Base-by-base conservation (phyloP, 1,140 invertebrate species). In the Dolichoris vasculosae region DNA sequence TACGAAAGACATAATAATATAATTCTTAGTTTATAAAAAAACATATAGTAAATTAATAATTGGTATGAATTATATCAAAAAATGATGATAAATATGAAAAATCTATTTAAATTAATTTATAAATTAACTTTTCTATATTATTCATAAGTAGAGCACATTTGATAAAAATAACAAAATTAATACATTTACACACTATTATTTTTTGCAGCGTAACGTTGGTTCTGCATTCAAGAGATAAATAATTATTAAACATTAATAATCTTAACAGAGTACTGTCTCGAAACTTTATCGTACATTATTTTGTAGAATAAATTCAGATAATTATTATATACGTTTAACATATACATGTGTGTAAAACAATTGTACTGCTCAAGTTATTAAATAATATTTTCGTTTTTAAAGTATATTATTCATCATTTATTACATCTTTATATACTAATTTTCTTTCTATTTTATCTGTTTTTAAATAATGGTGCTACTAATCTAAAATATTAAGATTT, bases 341-440 rank as follows among this genome's bases (percentile, higher is more conserved):
- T 59, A 38, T 64, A 64, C 77, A 20, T 79, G 76, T 46, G 64
- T 67, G 55, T 46, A 32, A 79, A 23, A 43, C 40, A 79, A 73
- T 79, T 55, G 32, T 84, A 79, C 40, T 51, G 35, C 30, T 64
- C 26, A 55, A 88, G 82, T 85, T 82, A 88, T 88, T 88, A 83
- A 91, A 90, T 90, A 90, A 90, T 91, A 91, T 90, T 90, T 91
- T 90, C 88, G 85, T 91, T 91, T 90, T 88, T 89, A 90, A 90
- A 90, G 90, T 89, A 86, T 88, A 32, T 8, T 43, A 80, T 82
- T 85, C 87, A 87, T 86, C 83, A 59, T 86, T 69, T 81, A n/a
- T 86, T 87, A 87, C 87, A 88, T 87, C 88, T 17, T 15, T 17
- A 51, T 17, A 17, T 51, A 51, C 48, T 17, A 51, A 51, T 51